Percentiles rank a stretch among this genome's conserved stretches.
Evolutionary conservation across 2,888 invertebrate species (phyloP).

Genomic region (Pseudeuparius sepicola): DNA sequence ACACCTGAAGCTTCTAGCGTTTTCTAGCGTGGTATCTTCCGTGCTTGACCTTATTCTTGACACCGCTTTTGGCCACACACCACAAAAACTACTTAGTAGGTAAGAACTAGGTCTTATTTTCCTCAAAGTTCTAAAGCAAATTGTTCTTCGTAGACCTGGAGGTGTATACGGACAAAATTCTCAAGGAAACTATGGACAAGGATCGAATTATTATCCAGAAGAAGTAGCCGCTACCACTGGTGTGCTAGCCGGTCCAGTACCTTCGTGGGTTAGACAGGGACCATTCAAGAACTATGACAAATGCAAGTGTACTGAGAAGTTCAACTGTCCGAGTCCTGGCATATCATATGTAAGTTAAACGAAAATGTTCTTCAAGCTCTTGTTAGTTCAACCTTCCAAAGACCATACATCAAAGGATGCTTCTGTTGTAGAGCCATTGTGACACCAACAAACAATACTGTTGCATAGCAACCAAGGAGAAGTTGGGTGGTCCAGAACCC

Average conservation of each 20-base stretch:
- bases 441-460: slow-evolving; percentile 54
- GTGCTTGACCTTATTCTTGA: no score
- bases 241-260: slow-evolving; percentile 37
- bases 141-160: no score
- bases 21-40: no score
- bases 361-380: slow-evolving; percentile 1
- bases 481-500: slow-evolving; percentile 32
- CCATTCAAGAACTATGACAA: slow-evolving; percentile 35
- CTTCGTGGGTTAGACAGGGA: slow-evolving; percentile 37
- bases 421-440: slow-evolving; percentile 48
- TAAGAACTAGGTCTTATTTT: no score
- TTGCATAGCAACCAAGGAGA: slow-evolving; percentile 44
- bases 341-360: slow-evolving; percentile 41
- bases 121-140: no score
- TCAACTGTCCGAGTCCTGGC: slow-evolving; percentile 45
- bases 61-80: no score
- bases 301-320: slow-evolving; percentile 46
- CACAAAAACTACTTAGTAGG: no score
- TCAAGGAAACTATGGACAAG: no score
- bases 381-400: no score
- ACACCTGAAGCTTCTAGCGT: no score
- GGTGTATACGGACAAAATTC: no score
- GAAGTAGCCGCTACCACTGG: slow-evolving; percentile 19
- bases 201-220: slow-evolving; percentile 19
- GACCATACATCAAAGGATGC: not conserved